Conservation (phyloP, 2,888 invertebrate genomes). For the Sesia apiformis region DNA sequence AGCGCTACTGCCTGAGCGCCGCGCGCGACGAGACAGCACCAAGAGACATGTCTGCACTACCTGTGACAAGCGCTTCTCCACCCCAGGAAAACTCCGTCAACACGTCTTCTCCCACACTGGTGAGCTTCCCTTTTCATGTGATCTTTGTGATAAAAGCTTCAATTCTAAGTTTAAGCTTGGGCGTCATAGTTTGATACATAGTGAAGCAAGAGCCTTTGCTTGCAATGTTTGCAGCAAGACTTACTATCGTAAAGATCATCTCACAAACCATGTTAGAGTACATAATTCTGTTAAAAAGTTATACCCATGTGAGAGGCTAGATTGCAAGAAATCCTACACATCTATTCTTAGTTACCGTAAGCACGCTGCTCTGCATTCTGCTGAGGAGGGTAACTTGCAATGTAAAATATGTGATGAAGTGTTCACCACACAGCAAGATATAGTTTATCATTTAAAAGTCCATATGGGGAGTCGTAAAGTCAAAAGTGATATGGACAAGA, state of each 20-base stretch:
- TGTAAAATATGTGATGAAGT: conserved; percentile 80
- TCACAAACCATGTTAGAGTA: conserved; percentile 83
- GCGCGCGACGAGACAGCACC: conserved; percentile 47
- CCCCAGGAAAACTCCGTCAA: conserved; percentile 74
- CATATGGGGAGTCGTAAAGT: conserved; percentile 84
- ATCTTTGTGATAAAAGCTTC: conserved; percentile 81
- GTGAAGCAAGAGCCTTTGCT: conserved; percentile 79
- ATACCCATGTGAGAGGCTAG: conserved; percentile 77
- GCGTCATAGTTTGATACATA: conserved; percentile 83
- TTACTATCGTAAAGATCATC: conserved; percentile 85
- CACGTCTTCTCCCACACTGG: conserved; percentile 78
- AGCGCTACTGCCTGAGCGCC: conserved; percentile 27
- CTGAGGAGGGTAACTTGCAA: conserved; percentile 81
- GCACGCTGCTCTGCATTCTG: conserved; percentile 83
- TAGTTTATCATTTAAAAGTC: conserved; percentile 82
- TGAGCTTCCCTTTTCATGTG: conserved; percentile 80
- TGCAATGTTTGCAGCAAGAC: conserved; percentile 82
- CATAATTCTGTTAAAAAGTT: conserved; percentile 79
- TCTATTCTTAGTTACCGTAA: conserved; percentile 80
- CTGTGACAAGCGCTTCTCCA: conserved; percentile 67
- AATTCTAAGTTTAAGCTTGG: conserved; percentile 85
- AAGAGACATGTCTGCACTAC: conserved; percentile 61
- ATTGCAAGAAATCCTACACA: conserved; percentile 82
- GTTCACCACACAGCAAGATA: conserved; percentile 77
- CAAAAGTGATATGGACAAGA: conserved; percentile 82